These are phyloP conservation scores for Dione juno DNA, from an alignment of 2,888 invertebrate genomes.

Conservation along the genomic window DNA sequence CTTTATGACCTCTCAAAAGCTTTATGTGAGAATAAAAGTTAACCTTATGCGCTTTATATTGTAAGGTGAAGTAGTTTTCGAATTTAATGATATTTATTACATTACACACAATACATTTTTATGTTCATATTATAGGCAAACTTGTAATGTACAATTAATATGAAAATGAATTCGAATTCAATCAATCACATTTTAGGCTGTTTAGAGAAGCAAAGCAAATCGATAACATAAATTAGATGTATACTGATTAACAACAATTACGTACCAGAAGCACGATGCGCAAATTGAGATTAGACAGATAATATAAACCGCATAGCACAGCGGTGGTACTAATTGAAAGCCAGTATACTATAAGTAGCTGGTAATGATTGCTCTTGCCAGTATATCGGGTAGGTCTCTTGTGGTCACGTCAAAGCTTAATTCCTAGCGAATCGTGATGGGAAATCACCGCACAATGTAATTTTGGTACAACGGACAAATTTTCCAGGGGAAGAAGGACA, in stretches of 20 bases:
- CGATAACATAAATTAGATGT: constrained; percentile 34
- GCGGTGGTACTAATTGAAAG: constrained; percentile 45
- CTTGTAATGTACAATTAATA: neutral
- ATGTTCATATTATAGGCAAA: neutral
- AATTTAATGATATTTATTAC: constrained; percentile 20
- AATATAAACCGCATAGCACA: constrained; percentile 41
- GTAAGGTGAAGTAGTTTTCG: constrained; percentile 9
- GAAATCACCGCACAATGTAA: constrained; percentile 53
- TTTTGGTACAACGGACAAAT: constrained; percentile 62
- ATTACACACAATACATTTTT: neutral
- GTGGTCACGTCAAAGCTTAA: constrained; percentile 38
- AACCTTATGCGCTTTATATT: constrained; percentile 48
- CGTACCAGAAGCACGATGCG: constrained; percentile 21
- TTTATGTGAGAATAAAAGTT: constrained; percentile 65
- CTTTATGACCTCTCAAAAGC: constrained; percentile 68
- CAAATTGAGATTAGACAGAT: constrained; percentile 31
- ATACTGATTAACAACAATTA: constrained; percentile 44
- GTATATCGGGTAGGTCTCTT: constrained; percentile 15
- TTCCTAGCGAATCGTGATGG: constrained; percentile 34
- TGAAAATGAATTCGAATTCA: neutral
- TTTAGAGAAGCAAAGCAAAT: constrained; percentile 16
- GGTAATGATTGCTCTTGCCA: constrained; percentile 37
- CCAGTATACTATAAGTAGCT: constrained; percentile 36
- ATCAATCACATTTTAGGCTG: constrained; percentile 2
- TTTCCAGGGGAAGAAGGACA: constrained; percentile 67